A percentile compares a stretch with the other conserved stretches of the same genome.
These are phyloP conservation scores for Dendroctonus valens DNA, from an alignment of 1,140 invertebrate species.

Conservation along the genomic window DNA sequence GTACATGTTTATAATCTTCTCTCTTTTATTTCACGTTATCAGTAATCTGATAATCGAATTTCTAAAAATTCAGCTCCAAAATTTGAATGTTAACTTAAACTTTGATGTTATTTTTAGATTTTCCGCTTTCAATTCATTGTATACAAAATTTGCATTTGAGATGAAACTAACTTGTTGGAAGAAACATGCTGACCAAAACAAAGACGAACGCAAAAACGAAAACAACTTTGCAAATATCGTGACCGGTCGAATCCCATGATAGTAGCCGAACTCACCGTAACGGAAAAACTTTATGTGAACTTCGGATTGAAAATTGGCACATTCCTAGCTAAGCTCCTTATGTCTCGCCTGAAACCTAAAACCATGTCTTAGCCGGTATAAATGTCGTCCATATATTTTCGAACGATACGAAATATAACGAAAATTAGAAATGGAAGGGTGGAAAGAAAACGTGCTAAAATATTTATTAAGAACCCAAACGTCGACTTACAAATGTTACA, in stretches of 20 bases:
- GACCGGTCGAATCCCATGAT: conserved; percentile 11
- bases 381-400: conserved; percentile 26
- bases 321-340: conserved; percentile 22
- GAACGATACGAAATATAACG: conserved; percentile 16
- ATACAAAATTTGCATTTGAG: too few relatives aligned
- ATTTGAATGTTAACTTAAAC: too few relatives aligned
- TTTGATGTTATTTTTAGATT: too few relatives aligned
- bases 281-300: conserved; percentile 18
- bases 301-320: conserved; percentile 16
- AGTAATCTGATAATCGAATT: too few relatives aligned
- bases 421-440: conserved; percentile 19
- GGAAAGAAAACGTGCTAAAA: conserved; percentile 26
- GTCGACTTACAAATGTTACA: conserved; percentile 29
- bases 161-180: too few relatives aligned
- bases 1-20: too few relatives aligned
- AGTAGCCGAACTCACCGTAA: conserved; percentile 1
- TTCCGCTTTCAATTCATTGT: too few relatives aligned
- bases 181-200: too few relatives aligned
- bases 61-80: too few relatives aligned
- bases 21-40: too few relatives aligned
- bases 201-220: too few relatives aligned
- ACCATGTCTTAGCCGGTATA: conserved; percentile 23
- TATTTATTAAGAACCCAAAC: conserved; percentile 28
- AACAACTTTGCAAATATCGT: not conserved
- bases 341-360: conserved; percentile 12